Conservation (phyloP, 2,113 vertebrate genomes). For the Heptranchias perlo region DNA sequence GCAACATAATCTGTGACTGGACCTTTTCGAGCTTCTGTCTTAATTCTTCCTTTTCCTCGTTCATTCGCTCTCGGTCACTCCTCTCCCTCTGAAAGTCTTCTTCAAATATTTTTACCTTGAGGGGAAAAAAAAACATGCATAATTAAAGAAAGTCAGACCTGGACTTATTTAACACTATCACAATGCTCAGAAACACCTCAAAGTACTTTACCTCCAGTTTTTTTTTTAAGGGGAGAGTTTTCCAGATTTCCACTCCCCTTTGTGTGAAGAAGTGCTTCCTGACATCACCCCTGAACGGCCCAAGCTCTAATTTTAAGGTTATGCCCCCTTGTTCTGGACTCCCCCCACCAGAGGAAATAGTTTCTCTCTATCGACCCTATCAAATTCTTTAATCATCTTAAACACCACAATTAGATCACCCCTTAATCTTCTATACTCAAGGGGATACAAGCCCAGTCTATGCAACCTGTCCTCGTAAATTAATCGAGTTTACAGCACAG, state of each 20-base stretch:
- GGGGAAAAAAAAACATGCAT: not conserved
- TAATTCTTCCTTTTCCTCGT: slow-evolving; percentile 93
- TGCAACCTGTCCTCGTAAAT: no score
- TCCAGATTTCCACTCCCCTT: not conserved
- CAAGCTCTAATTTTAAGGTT: not conserved
- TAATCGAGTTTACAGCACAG: no score
- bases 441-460: no score
- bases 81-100: slow-evolving; percentile 94
- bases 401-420: not conserved
- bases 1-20: slow-evolving; percentile 79
- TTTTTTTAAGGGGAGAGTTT: no score
- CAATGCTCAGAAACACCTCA: not conserved
- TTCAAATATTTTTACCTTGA: slow-evolving; percentile 93
- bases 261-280: not conserved
- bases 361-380: not conserved
- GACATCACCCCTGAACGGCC: not conserved
- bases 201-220: not conserved
- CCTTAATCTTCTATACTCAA: no score
- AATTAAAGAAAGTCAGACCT: not conserved
- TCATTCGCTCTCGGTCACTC: slow-evolving; percentile 92
- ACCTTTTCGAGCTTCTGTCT: slow-evolving; percentile 84
- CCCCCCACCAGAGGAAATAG: not conserved
- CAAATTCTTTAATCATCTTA: not conserved
- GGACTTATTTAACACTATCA: not conserved
- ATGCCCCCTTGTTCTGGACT: not conserved